A percentile compares a stretch with the other conserved stretches of the same genome.
Conservation (phyloP, 2,888 invertebrate genomes). For the Diaprepes abbreviatus region DNA sequence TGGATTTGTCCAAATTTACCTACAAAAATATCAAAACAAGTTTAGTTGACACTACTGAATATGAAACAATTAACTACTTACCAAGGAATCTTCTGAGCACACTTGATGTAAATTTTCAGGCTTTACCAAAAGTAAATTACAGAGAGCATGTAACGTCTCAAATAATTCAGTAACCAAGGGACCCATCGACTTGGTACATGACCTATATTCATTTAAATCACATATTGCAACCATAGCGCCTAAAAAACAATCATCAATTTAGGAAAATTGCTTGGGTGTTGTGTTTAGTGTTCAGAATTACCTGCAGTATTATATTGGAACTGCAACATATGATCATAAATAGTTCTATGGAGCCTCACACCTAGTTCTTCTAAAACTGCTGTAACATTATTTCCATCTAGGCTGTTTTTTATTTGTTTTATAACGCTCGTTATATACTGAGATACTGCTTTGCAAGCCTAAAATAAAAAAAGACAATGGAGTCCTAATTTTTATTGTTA, state of each 20-base stretch:
- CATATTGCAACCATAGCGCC: slow-evolving; percentile 98
- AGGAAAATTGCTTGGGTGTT: not conserved
- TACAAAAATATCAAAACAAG: slow-evolving; percentile 70
- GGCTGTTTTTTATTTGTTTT: slow-evolving; percentile 81
- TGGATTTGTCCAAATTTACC: slow-evolving; percentile 91
- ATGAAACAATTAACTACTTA: no score
- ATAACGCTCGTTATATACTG: slow-evolving; percentile 85
- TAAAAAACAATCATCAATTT: slow-evolving; percentile 61
- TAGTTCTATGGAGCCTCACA: slow-evolving; percentile 90
- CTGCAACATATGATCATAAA: slow-evolving; percentile 94
- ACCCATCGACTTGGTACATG: slow-evolving; percentile 84
- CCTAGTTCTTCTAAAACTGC: slow-evolving; percentile 91
- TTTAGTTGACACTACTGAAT: no score
- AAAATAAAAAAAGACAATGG: slow-evolving; percentile 14
- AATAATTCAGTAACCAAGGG: slow-evolving; percentile 89
- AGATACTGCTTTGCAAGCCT: slow-evolving; percentile 89
- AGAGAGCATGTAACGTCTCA: slow-evolving; percentile 94
- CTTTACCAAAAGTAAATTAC: slow-evolving; percentile 94
- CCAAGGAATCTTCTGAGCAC: slow-evolving; percentile 93
- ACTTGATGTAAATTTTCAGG: slow-evolving; percentile 97
- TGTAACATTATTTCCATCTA: slow-evolving; percentile 94
- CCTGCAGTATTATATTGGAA: slow-evolving; percentile 95
- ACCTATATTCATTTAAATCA: slow-evolving; percentile 97
- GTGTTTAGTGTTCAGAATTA: slow-evolving; percentile 59
- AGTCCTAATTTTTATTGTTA: no score